A percentile compares a stretch with the other conserved stretches of the same genome.
These are phyloP conservation scores for Aporophyla lueneburgensis DNA, from an alignment of 2,888 invertebrate genomes.

Conservation along the genomic window DNA sequence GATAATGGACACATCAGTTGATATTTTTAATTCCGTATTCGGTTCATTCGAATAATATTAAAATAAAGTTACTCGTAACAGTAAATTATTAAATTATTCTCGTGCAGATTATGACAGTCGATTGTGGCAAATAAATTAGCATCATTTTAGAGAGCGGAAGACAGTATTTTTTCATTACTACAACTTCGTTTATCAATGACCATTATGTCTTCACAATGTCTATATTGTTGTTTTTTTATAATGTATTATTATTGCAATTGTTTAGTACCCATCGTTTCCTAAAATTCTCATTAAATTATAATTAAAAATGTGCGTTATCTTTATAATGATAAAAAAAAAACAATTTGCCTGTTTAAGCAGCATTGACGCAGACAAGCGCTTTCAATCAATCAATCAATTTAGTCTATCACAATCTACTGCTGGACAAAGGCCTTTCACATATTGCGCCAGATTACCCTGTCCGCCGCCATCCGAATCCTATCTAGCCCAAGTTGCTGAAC, in stretches of 20 bases:
- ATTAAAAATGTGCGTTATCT: background rate
- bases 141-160: conserved; percentile 25
- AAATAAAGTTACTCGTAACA: background rate
- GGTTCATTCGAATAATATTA: background rate
- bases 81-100: conserved; percentile 3
- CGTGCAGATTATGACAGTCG: conserved; percentile 9
- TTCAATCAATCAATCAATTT: too few species aligned
- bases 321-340: background rate
- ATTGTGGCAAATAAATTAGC: conserved; percentile 26
- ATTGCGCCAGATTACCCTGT: too few species aligned
- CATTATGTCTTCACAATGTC: background rate
- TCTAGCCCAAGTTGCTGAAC: too few species aligned
- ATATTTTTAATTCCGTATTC: background rate
- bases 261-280: background rate
- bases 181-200: background rate
- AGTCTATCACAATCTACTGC: too few species aligned
- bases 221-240: background rate
- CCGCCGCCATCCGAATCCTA: too few species aligned
- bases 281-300: background rate
- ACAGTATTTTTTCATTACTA: conserved; percentile 15
- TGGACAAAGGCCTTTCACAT: too few species aligned
- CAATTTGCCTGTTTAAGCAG: background rate
- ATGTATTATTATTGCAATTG: background rate
- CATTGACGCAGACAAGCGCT: too few species aligned
- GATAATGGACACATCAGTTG: background rate